phyloP scores from a whole-genome alignment of 2,888 invertebrate genomes.

The Brenthis daphne region DNA sequence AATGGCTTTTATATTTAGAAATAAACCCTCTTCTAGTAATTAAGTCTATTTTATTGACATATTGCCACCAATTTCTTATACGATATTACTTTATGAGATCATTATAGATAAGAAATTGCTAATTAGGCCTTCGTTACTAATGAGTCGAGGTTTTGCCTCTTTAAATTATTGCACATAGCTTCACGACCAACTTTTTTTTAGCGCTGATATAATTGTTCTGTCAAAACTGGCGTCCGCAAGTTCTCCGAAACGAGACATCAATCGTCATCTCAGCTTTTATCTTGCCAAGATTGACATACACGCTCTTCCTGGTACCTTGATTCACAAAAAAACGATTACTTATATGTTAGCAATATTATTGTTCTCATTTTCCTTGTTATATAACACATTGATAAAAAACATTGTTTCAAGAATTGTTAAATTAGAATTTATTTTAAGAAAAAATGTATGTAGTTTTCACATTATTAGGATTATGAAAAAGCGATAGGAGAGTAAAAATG shows the following conservation, averaged over 20 bases:
- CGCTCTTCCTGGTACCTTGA: conserved; percentile 26
- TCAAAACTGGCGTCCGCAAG: conserved; percentile 18
- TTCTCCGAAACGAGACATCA: conserved; percentile 32
- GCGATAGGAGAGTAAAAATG: too few relatives aligned
- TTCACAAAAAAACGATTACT: conserved; percentile 27
- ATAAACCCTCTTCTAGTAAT: neutral
- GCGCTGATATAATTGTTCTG: conserved; percentile 21
- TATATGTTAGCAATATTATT: conserved; percentile 9
- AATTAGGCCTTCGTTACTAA: neutral
- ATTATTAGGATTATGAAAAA: too few relatives aligned
- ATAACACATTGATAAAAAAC: neutral
- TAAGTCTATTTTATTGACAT: too few relatives aligned
- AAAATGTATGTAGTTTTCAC: too few relatives aligned
- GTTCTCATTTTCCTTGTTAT: conserved; percentile 20
- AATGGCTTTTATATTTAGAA: conserved; percentile 1
- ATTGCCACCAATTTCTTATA: too few relatives aligned
- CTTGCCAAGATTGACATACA: conserved; percentile 33
- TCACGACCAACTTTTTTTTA: conserved; percentile 9
- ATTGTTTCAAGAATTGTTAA: neutral
- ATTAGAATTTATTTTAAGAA: neutral
- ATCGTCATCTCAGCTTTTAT: conserved; percentile 27
- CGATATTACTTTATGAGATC: too few relatives aligned
- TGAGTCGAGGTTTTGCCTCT: neutral
- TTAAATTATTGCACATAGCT: conserved; percentile 12
- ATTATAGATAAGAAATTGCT: too few relatives aligned